These are phyloP conservation scores for Tribolium castaneum DNA, from an alignment of 1,140 invertebrate genomes.

Conservation along the genomic window DNA sequence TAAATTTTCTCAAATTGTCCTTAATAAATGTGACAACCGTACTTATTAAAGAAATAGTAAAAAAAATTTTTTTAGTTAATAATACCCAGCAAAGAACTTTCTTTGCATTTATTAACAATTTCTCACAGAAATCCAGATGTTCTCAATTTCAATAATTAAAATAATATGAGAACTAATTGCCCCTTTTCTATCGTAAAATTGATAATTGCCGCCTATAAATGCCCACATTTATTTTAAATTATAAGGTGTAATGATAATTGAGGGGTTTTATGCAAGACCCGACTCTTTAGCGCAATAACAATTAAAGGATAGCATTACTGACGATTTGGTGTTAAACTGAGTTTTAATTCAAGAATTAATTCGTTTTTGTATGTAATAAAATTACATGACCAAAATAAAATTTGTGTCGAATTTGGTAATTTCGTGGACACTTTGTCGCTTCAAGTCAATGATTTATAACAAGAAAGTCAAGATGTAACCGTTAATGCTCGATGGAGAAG, in stretches of 20 bases:
- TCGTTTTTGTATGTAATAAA: too few relatives aligned
- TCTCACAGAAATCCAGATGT: neutral
- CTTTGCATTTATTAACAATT: neutral
- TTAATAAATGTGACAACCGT: too few relatives aligned
- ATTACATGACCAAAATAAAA: neutral
- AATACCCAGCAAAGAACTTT: neutral
- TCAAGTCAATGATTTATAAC: neutral
- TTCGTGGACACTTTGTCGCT: neutral
- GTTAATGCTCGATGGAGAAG: neutral
- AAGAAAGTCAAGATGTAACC: constrained; percentile 15
- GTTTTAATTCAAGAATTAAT: too few relatives aligned
- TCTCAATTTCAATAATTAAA: neutral
- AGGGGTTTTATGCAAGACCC: neutral
- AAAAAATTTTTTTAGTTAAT: neutral
- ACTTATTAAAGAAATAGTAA: too few relatives aligned
- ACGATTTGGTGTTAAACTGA: neutral
- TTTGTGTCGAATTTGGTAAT: neutral
- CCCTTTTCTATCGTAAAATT: neutral
- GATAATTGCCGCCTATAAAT: neutral
- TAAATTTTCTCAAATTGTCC: too few relatives aligned
- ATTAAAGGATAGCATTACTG: neutral
- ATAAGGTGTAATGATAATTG: neutral
- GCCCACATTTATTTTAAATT: neutral
- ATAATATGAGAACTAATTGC: neutral
- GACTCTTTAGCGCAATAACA: neutral